Evolutionary conservation across 2,113 vertebrate species (phyloP), one percentile per base, ranked within the genome.

Genomic region (Chaetodon auriga): DNA sequence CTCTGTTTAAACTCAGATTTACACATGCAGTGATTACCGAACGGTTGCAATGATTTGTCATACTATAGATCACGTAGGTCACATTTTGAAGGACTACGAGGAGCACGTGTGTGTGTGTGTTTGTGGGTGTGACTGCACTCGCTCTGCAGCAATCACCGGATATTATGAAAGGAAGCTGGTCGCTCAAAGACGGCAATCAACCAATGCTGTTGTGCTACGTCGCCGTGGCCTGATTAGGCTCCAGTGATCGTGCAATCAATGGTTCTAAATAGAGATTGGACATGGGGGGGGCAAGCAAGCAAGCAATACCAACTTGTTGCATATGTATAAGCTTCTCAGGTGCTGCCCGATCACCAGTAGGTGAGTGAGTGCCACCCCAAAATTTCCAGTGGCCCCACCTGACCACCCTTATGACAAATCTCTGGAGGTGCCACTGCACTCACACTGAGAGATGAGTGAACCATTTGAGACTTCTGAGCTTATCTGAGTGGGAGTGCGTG

Each of bases 181-280:
- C 7, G 65, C 78, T 84, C 85, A 83, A 80, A 87, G 60, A 80
- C 82, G 91, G 85, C 84, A 91, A 88, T 86, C 89, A 87, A 13
- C 71, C 80, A 58, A 78, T 78, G 65, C 75, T n/a, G 41, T n/a
- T 70, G 51, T 60, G 60, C 75, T 30, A 65, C 30, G 9, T 74
- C 5, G 23, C 41, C 16, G 2, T 13, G 45, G 81, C 74, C 80
- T 87, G 85, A 90, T 88, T 90, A 78, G 71, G 85, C 76, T 45
- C 75, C 7, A n/a, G 75, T 60, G 75, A 80, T 88, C 68, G 12
- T n/a, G 78, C 66, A 90, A 89, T 91, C 87, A 84, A 8, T 7
- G 45, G 66, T 48, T 92, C 86, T 81, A 90, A 90, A 89, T 89
- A 91, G 81, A 82, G 63, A 1, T 15, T 60, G 80, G 83, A 80